phyloP scores from a whole-genome alignment of 2,113 vertebrate genomes.

The Erythrocercus mccallii region DNA sequence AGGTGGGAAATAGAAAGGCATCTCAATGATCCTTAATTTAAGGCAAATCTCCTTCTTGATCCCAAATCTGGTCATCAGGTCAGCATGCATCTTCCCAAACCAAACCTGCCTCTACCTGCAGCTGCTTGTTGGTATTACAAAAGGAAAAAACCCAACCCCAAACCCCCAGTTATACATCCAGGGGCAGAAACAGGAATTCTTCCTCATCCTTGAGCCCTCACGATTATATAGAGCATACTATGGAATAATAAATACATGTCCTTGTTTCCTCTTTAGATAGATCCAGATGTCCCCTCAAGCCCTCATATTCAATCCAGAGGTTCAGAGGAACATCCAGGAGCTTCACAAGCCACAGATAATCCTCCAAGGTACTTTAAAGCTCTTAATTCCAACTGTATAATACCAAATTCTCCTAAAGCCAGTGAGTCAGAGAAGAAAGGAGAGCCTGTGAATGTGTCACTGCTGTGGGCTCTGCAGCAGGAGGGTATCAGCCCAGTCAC shows the following conservation, averaged over 20 bases:
- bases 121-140: not conserved
- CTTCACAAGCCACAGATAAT: not conserved
- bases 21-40: not conserved
- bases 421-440: not conserved
- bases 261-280: not conserved
- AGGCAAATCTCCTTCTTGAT: not conserved
- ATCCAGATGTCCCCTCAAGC: not conserved
- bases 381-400: not conserved
- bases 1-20: not conserved
- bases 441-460: not conserved
- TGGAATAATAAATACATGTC: not conserved
- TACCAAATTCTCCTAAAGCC: not conserved
- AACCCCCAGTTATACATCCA: not conserved
- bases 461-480: not conserved
- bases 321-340: not conserved
- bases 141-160: not conserved
- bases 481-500: not conserved
- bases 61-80: not conserved
- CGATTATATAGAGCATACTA: not conserved
- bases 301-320: not conserved
- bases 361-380: not conserved
- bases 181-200: not conserved
- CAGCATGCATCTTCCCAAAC: not conserved
- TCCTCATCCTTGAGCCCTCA: not conserved
- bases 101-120: not conserved